Percentiles rank a stretch among this genome's conserved stretches.
Evolutionary conservation across 2,888 invertebrate species (phyloP).

Genomic region (Lycocerus yunnanus): DNA sequence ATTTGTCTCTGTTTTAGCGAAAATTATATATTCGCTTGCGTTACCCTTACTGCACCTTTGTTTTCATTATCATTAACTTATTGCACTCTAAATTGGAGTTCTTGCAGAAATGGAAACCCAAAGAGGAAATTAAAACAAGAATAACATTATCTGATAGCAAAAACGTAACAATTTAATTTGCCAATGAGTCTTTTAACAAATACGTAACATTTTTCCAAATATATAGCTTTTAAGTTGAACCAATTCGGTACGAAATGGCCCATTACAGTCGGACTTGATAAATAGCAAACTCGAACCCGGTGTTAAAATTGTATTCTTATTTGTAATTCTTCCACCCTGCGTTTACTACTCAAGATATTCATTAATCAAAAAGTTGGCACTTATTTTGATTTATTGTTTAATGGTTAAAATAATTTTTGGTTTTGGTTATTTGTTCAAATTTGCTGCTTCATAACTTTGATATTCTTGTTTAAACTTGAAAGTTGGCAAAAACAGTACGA

Average conservation of each 20-base stretch:
- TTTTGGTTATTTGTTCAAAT: neutral
- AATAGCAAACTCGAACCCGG: slow-evolving; percentile 15
- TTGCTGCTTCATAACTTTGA: neutral
- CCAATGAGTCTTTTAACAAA: slow-evolving; percentile 30
- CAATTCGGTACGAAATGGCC: slow-evolving; percentile 29
- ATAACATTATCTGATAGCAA: slow-evolving; percentile 34
- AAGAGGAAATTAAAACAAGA: slow-evolving; percentile 30
- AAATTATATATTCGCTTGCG: neutral
- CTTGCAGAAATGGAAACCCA: slow-evolving; percentile 12
- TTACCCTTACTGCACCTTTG: slow-evolving; percentile 12
- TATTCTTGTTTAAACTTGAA: neutral
- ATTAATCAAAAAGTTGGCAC: slow-evolving; percentile 23
- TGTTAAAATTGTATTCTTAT: slow-evolving; percentile 28
- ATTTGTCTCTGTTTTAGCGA: neutral
- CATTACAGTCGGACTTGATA: slow-evolving; percentile 32
- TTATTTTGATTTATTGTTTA: slow-evolving; percentile 22
- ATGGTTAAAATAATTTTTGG: neutral
- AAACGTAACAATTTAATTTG: slow-evolving; percentile 31
- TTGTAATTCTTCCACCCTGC: slow-evolving; percentile 20
- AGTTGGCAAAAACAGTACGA: neutral
- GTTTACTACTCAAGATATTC: slow-evolving; percentile 13
- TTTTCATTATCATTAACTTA: slow-evolving; percentile 31
- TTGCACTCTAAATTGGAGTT: slow-evolving; percentile 25
- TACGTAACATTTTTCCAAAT: slow-evolving; percentile 24
- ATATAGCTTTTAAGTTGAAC: slow-evolving; percentile 23